Evolutionary conservation across 92 coral and sea anemone species (phyloP), one percentile per base, ranked within the genome.

Genomic region (Montipora capitata): DNA sequence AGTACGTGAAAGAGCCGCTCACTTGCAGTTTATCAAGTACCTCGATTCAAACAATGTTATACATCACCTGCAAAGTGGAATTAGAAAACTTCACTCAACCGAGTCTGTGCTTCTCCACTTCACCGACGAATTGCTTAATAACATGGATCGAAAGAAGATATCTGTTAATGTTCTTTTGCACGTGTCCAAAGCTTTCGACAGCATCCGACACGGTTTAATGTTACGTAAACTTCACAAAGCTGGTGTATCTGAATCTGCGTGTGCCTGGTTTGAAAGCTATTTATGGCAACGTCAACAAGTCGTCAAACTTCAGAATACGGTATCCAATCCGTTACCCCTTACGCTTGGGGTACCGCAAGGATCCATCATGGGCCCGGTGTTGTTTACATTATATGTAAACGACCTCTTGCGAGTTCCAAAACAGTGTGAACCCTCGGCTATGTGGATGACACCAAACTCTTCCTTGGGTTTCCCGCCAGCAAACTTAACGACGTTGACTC

Each of bases 181-280:
- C 69, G 77, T 90, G 89, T 90, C 87, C 49, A 85, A 91, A 69
- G 88, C 94, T 51, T 91, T 91, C 18, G 94, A 91, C 43, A 77
- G 93, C 62, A 84, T 89, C 56, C 58, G 83, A 4, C 93, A 90
- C 18, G 87, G 84, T 13, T 1, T 72, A 10, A 17, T 85, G 38
- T 18, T 90, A 13, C n/a, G 41, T 14, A 90, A 89, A 67, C 76
- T 85, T 41, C 81, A 69, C 44, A 48, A 44, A 7, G 7, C 87
- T 17, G 86, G 87, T 73, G 79, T 80, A 48, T 63, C 91, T 16
- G 65, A 41, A 16, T 65, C 88, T 20, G 49, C 61, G 9, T 44
- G 40, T 40, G 81, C 80, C 54, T 48, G 78, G 70, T 61, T 84
- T 40, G 11, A 42, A 57, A 68, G 87, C 58, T 83, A 72, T 41